A percentile compares a stretch with the other conserved stretches of the same genome.
These are phyloP conservation scores for Cerastis leucographa DNA, from an alignment of 2,888 invertebrate species.

Conservation along the genomic window DNA sequence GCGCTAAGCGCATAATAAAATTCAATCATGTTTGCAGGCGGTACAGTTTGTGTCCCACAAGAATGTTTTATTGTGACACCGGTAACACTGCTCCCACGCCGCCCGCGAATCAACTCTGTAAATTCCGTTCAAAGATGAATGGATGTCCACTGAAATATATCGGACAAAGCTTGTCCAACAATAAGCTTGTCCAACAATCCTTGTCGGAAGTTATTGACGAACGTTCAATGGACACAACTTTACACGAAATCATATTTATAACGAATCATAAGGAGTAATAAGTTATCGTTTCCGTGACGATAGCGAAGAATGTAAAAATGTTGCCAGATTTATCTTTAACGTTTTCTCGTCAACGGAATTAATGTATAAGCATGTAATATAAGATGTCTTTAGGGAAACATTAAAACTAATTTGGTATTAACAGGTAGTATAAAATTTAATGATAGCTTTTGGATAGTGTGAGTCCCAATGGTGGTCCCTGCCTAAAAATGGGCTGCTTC, in stretches of 20 bases:
- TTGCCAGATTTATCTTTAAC: constrained; percentile 43
- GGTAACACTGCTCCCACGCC: constrained; percentile 88
- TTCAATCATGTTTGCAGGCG: constrained; percentile 86
- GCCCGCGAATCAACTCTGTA: constrained; percentile 74
- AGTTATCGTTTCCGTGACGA: constrained; percentile 61
- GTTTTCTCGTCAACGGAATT: constrained; percentile 36
- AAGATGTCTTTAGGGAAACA: constrained; percentile 39
- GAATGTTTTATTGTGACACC: constrained; percentile 87
- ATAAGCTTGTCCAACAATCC: constrained; percentile 47
- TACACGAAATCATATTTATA: constrained; percentile 63
- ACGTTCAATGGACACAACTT: constrained; percentile 51
- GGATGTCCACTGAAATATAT: constrained; percentile 67
- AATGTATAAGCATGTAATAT: constrained; percentile 44
- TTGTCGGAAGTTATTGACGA: constrained; percentile 64
- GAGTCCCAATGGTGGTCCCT: constrained; percentile 2
- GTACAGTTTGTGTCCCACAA: constrained; percentile 79
- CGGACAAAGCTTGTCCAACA: constrained; percentile 52
- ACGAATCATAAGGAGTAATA: constrained; percentile 56
- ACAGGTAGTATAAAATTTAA: constrained; percentile 40
- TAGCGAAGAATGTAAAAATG: constrained; percentile 55
- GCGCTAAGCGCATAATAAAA: constrained; percentile 85
- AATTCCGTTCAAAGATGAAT: constrained; percentile 74
- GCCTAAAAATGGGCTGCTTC: constrained; percentile 2
- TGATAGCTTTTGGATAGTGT: constrained; percentile 24
- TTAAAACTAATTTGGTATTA: constrained; percentile 53